phyloP scores from a whole-genome alignment of 1,140 invertebrate genomes.

The Chironomus tepperi region DNA sequence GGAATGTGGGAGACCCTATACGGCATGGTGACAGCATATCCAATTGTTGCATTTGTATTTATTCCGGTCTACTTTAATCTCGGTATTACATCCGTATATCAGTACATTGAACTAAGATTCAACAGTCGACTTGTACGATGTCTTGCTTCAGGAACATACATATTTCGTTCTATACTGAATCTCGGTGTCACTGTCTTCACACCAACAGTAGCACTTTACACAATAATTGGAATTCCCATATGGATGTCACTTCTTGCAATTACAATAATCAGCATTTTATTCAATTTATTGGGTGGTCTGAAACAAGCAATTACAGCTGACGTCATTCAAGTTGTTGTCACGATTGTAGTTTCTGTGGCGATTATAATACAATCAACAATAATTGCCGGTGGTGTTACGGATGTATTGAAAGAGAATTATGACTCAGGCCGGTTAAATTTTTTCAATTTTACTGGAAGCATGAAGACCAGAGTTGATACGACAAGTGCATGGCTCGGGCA shows the following conservation, averaged over 20 bases:
- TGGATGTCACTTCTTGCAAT: conserved; percentile 69
- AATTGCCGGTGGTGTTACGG: conserved; percentile 54
- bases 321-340: conserved; percentile 78
- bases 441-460: conserved; percentile 71
- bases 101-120: conserved; percentile 75
- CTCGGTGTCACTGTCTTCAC: conserved; percentile 76
- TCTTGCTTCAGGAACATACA: conserved; percentile 69
- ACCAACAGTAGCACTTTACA: conserved; percentile 70
- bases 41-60: conserved; percentile 70
- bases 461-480: conserved; percentile 69
- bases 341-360: conserved; percentile 69
- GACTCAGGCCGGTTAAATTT: conserved; percentile 62
- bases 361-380: conserved; percentile 67
- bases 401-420: conserved; percentile 55
- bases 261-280: conserved; percentile 63
- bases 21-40: conserved; percentile 70
- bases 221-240: conserved; percentile 69
- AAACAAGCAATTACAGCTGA: conserved; percentile 82
- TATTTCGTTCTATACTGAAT: conserved; percentile 68
- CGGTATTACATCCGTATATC: conserved; percentile 75
- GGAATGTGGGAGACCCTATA: conserved; percentile 81
- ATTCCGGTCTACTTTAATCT: conserved; percentile 75
- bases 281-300: conserved; percentile 70
- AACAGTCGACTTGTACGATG: conserved; percentile 65
- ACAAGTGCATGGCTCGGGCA: conserved; percentile 70